Evolutionary conservation across 2,113 vertebrate species (phyloP).

Genomic region (Archilochus colubris): DNA sequence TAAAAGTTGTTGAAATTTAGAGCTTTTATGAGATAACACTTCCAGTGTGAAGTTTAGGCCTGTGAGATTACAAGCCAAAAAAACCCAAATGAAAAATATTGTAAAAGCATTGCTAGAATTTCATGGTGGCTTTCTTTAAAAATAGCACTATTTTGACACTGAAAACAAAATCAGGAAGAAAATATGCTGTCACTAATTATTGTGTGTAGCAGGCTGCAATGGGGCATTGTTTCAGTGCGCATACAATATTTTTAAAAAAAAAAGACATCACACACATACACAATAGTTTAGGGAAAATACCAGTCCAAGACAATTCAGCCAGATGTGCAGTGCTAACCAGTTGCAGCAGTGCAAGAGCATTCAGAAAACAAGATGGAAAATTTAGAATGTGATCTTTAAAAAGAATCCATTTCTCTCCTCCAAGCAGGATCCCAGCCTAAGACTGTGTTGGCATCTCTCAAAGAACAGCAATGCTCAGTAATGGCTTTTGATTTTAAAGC

Average conservation of each 20-base stretch:
- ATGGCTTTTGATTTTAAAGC: slow-evolving; percentile 32
- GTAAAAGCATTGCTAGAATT: slow-evolving; percentile 58
- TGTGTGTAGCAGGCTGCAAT: slow-evolving; percentile 62
- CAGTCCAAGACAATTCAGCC: slow-evolving; percentile 66
- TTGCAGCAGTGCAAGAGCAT: slow-evolving; percentile 59
- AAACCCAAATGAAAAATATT: slow-evolving; percentile 20
- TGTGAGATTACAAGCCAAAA: slow-evolving; percentile 35
- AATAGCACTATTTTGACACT: slow-evolving; percentile 56
- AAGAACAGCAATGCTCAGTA: not conserved
- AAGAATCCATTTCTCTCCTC: slow-evolving; percentile 55
- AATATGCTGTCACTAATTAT: slow-evolving; percentile 58
- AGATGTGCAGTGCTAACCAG: slow-evolving; percentile 74
- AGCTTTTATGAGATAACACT: slow-evolving; percentile 49
- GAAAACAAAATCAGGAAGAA: slow-evolving; percentile 68
- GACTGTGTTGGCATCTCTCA: slow-evolving; percentile 8
- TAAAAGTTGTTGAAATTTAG: not conserved
- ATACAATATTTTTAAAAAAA: slow-evolving; percentile 41
- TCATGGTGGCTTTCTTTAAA: slow-evolving; percentile 64
- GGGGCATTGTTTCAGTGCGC: slow-evolving; percentile 61
- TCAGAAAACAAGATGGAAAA: slow-evolving; percentile 64
- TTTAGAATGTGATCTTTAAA: slow-evolving; percentile 54
- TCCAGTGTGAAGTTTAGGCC: not conserved
- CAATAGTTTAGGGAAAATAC: slow-evolving; percentile 72
- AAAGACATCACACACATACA: slow-evolving; percentile 47
- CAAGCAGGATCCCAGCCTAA: slow-evolving; percentile 36